Evolutionary conservation across 2,888 invertebrate genomes (phyloP), one percentile per base, ranked within the genome.

Genomic region (Lordiphosa fenestrarum): DNA sequence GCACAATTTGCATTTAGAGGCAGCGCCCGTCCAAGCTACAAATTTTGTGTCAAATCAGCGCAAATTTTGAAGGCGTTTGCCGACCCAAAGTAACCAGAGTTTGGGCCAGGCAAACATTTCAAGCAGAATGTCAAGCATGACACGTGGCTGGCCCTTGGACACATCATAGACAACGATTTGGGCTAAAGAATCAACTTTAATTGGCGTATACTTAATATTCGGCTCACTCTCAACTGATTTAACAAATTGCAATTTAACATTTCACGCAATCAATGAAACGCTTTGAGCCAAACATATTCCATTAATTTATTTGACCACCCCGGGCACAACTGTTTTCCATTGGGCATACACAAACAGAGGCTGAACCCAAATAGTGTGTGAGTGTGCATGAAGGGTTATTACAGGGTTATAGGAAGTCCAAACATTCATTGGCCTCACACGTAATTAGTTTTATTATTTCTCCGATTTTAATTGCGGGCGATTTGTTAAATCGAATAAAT

Each of bases 11-110:
- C 84, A 80, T 82, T 73, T 82, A 67, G 60, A 40, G 53, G 53
- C 49, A 51, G 44, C 46, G 46, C 39, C 56, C 35, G 10, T 23
- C 38, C 15, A 41, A 41, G 33, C 12, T 12, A 15, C 62, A 78
- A 75, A 65, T 71, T 67, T 78, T 78, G 69, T 80, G 75, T 82
- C 80, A 78, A 78, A 75, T 82, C 78, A 84, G 84, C 77, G 66
- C 64, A 67, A 84, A 66, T 53, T 68, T 73, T 65, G 63, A 35
- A 55, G 55, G 49, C 62, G 61, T 61, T 66, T 36, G 39, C 39
- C 46, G 7, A n/a, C 13, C 42, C 25, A 25, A 42, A 25, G 12
- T 4, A 9, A 15, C 15, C 49, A 62, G 38, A 56, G 68, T 67
- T 44, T 40, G 69, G 75, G 67, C 60, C 66, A 62, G 60, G 64